Conservation (phyloP, 1,140 invertebrate genomes). For the Lethrus apterus region DNA sequence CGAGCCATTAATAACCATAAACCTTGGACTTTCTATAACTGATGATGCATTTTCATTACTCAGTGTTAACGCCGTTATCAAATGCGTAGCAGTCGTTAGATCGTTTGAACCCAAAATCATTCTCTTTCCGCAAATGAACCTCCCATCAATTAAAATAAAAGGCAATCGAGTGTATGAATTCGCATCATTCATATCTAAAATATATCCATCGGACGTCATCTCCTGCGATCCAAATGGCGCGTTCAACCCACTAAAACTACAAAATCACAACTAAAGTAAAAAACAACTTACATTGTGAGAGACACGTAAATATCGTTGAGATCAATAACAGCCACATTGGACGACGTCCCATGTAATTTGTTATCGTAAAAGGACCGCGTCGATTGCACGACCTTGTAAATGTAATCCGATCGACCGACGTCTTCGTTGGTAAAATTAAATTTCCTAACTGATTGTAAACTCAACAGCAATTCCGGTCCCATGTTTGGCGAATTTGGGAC, state of each 20-base stretch:
- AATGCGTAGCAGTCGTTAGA: conserved; percentile 36
- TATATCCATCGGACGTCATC: conserved; percentile 43
- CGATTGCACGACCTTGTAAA: conserved; percentile 27
- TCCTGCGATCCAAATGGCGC: conserved; percentile 46
- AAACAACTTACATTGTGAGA: conserved; percentile 56
- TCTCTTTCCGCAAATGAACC: conserved; percentile 40
- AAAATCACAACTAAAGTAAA: not conserved
- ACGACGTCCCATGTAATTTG: conserved; percentile 43
- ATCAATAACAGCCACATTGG: conserved; percentile 58
- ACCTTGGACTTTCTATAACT: conserved; percentile 36
- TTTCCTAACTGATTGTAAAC: conserved; percentile 30
- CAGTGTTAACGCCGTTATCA: conserved; percentile 35
- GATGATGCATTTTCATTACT: conserved; percentile 33
- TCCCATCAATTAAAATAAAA: conserved; percentile 38
- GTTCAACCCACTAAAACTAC: conserved; percentile 43
- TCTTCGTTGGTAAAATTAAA: conserved; percentile 33
- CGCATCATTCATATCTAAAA: conserved; percentile 35
- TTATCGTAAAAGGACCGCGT: not conserved
- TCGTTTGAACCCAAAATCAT: conserved; percentile 40
- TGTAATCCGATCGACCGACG: conserved; percentile 23
- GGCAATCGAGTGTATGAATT: conserved; percentile 31
- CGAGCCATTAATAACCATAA: conserved; percentile 29
- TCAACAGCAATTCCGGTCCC: conserved; percentile 29
- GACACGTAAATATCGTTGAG: conserved; percentile 61
- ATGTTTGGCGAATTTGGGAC: conserved; percentile 31